Conservation (phyloP, 2,797 vertebrate species). For the Acropternis orthonyx region DNA sequence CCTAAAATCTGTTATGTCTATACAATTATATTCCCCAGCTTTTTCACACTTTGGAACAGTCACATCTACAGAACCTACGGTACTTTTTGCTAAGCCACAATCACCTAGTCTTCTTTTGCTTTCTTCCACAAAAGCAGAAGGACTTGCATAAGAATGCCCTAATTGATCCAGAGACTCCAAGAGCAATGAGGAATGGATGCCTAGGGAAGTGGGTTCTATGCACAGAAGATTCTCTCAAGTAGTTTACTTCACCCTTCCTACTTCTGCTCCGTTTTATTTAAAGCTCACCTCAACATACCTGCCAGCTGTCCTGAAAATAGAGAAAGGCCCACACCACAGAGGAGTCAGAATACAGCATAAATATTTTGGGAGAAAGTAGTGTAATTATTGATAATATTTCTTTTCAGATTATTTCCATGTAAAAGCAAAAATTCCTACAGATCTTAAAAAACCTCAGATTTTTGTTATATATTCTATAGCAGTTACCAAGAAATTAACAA, state of each 20-base stretch:
- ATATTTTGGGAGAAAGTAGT: neutral
- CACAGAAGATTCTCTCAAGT: neutral
- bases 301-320: neutral
- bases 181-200: neutral
- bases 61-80: neutral
- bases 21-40: neutral
- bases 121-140: neutral
- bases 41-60: neutral
- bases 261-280: neutral
- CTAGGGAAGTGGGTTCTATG: neutral
- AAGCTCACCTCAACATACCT: neutral
- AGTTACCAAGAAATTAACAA: neutral
- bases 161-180: neutral
- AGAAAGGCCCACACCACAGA: neutral
- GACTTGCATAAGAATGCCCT: neutral
- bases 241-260: neutral
- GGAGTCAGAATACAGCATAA: neutral
- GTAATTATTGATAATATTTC: neutral
- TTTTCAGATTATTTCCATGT: neutral
- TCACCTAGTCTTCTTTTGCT: neutral
- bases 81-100: neutral
- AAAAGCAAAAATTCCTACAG: neutral
- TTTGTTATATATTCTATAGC: neutral
- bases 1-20: neutral
- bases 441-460: neutral